Evolutionary conservation across 1,140 invertebrate genomes (phyloP).

Genomic region (Pemphigus obesinymphae): DNA sequence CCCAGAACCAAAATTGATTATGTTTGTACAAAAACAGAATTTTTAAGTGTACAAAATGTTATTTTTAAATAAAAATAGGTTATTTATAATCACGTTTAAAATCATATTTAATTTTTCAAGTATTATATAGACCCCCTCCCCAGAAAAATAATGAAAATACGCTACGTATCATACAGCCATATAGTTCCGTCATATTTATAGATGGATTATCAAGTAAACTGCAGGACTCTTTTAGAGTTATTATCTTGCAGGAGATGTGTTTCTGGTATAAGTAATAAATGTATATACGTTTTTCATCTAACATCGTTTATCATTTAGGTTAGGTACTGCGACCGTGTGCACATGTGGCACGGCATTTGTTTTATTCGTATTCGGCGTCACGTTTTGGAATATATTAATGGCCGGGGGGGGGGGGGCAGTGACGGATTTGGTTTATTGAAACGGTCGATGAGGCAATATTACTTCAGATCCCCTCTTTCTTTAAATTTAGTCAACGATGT

Average conservation of each 20-base stretch:
- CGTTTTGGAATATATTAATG: neutral
- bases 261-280: neutral
- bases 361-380: slow-evolving; percentile 14
- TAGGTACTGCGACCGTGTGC: neutral
- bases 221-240: no score
- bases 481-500: neutral
- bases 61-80: no score
- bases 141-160: no score
- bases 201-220: no score
- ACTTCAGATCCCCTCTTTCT: neutral
- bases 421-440: slow-evolving; percentile 20
- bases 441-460: neutral
- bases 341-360: neutral
- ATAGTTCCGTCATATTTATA: no score
- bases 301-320: neutral
- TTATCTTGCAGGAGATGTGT: neutral
- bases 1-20: no score
- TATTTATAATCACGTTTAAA: no score
- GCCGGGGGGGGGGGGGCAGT: neutral
- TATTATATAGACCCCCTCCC: no score
- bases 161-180: no score
- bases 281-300: neutral
- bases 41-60: no score
- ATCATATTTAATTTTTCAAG: no score
- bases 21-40: no score